Evolutionary conservation across 2,113 vertebrate genomes (phyloP).

Genomic region (Atractosteus spatula): DNA sequence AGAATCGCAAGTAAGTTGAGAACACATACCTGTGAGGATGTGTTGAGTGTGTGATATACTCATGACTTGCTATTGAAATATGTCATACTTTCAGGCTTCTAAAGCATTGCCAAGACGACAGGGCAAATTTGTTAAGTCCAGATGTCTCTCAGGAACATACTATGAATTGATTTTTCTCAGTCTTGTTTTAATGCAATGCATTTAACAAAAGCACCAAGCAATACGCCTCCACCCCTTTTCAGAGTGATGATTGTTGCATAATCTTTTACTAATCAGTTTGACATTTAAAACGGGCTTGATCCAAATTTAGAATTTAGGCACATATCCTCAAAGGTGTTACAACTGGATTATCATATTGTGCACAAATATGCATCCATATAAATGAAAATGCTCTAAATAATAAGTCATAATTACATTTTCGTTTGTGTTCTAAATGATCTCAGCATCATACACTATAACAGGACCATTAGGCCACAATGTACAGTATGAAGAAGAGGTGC

Average conservation of each 20-base stretch:
- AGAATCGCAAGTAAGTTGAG: no score
- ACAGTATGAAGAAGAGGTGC: no score
- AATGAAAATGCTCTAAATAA: no score
- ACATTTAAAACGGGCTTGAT: neutral
- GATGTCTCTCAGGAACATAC: neutral
- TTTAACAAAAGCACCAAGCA: neutral
- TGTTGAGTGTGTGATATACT: neutral
- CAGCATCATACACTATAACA: no score
- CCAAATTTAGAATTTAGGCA: no score
- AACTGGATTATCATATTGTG: neutral
- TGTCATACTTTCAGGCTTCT: neutral
- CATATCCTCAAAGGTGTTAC: neutral
- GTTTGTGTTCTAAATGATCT: no score
- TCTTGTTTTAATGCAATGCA: neutral
- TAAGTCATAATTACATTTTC: no score
- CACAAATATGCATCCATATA: no score
- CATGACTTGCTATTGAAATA: neutral
- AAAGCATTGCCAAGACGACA: neutral
- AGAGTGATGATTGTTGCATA: neutral
- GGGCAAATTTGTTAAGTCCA: neutral
- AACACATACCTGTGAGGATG: no score
- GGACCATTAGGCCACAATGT: no score
- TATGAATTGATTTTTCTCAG: neutral
- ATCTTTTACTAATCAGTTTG: neutral
- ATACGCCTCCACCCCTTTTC: neutral